phyloP scores from a whole-genome alignment of 2,888 invertebrate species.

The Synergus laeviventris region DNA sequence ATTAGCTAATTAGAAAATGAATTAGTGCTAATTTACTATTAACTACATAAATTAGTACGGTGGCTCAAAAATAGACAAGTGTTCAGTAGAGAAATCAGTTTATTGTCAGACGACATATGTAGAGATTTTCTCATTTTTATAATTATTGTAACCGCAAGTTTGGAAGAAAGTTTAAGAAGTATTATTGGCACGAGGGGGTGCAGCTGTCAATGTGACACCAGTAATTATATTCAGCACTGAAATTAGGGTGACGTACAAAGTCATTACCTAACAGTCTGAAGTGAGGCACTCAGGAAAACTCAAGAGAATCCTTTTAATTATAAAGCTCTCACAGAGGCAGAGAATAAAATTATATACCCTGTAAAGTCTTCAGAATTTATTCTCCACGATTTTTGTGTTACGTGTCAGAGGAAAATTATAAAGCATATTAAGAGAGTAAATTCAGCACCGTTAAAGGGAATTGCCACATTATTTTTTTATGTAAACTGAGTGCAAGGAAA shows the following conservation, averaged over 20 bases:
- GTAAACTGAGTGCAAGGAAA: too few relatives aligned
- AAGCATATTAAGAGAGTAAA: not conserved
- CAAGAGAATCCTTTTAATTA: conserved; percentile 59
- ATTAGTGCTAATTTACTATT: not conserved
- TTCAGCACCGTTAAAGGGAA: not conserved
- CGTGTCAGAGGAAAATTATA: conserved; percentile 20
- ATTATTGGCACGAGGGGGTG: conserved; percentile 48
- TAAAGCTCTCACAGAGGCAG: conserved; percentile 53
- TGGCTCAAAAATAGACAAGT: not conserved
- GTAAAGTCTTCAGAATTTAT: conserved; percentile 57
- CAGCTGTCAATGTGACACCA: conserved; percentile 51
- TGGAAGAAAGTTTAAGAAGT: conserved; percentile 46
- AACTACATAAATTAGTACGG: not conserved
- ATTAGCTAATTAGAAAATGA: too few relatives aligned
- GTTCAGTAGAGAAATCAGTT: not conserved
- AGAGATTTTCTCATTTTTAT: too few relatives aligned
- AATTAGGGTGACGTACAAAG: conserved; percentile 55
- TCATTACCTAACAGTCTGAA: conserved; percentile 40
- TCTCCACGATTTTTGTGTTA: conserved; percentile 36
- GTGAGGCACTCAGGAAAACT: conserved; percentile 52
- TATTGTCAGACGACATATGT: not conserved
- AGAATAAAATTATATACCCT: conserved; percentile 59
- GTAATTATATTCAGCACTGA: conserved; percentile 54
- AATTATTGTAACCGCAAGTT: not conserved
- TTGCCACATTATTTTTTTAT: not conserved